These are phyloP conservation scores for Bettongia penicillata DNA, from an alignment of 2,113 vertebrate species.

Conservation along the genomic window DNA sequence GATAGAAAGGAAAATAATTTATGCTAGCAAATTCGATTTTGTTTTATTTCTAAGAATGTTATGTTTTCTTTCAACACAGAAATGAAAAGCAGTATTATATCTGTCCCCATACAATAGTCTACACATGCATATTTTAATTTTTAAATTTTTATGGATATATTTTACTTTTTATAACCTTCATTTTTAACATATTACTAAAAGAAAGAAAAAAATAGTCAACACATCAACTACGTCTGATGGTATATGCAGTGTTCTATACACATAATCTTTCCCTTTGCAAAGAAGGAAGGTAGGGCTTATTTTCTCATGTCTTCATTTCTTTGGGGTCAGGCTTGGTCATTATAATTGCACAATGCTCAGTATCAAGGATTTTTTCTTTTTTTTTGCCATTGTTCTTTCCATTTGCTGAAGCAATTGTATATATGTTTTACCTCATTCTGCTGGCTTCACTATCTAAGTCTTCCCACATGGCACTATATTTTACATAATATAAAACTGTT, in stretches of 20 bases:
- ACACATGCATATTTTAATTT: background rate
- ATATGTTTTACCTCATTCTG: background rate
- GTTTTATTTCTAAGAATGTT: background rate
- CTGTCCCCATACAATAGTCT: background rate
- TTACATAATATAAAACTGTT: background rate
- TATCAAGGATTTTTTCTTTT: background rate
- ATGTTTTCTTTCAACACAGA: background rate
- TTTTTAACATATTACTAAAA: background rate
- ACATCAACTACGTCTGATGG: background rate
- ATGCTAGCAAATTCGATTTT: background rate
- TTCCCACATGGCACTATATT: background rate
- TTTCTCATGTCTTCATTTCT: background rate
- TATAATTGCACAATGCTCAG: background rate
- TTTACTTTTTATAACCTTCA: background rate
- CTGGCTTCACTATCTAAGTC: background rate
- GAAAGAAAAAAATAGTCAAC: background rate
- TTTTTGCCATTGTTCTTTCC: background rate
- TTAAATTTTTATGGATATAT: background rate
- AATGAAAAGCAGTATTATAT: background rate
- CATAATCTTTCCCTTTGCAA: background rate
- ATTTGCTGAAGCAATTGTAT: background rate
- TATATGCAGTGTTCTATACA: background rate
- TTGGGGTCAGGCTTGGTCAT: background rate
- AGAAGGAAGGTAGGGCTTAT: background rate
- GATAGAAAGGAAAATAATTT: background rate